Percentiles rank a stretch among this genome's conserved stretches.
phyloP scores from a whole-genome alignment of 2,888 invertebrate species.

The Arctia plantaginis region DNA sequence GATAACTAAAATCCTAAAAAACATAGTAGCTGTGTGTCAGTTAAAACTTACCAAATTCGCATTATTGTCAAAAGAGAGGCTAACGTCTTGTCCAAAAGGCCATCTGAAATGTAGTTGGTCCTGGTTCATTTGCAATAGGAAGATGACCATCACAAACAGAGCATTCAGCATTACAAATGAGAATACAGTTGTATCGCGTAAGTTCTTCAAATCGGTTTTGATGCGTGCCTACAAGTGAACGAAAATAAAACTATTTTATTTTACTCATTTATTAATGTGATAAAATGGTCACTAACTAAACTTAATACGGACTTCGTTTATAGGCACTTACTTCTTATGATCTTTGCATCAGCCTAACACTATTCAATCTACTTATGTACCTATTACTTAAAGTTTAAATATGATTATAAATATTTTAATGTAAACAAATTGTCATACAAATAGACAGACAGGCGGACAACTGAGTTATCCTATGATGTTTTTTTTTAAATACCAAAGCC shows the following conservation, averaged over 20 bases:
- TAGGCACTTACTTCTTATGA: no score
- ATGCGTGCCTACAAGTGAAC: constrained; percentile 90
- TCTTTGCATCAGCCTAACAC: no score
- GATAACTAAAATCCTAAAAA: no score
- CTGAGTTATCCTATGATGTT: not conserved
- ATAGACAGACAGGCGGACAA: no score
- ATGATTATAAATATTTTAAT: no score
- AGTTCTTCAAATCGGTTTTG: constrained; percentile 94
- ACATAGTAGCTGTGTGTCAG: no score
- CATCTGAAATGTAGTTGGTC: constrained; percentile 97
- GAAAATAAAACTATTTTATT: not conserved
- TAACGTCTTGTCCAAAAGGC: constrained; percentile 96
- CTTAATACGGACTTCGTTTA: not conserved
- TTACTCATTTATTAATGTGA: not conserved
- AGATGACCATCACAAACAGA: constrained; percentile 98
- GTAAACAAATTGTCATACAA: no score
- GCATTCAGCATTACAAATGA: constrained; percentile 99
- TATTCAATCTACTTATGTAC: no score
- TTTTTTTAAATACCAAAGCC: no score
- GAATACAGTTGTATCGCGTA: constrained; percentile 97
- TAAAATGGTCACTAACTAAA: not conserved
- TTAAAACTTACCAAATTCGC: constrained; percentile 84
- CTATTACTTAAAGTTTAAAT: no score
- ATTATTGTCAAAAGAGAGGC: constrained; percentile 92
- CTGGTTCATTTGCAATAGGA: constrained; percentile 98